These are phyloP conservation scores for Dynastes hyllus DNA, from an alignment of 2,888 invertebrate genomes.

Conservation along the genomic window DNA sequence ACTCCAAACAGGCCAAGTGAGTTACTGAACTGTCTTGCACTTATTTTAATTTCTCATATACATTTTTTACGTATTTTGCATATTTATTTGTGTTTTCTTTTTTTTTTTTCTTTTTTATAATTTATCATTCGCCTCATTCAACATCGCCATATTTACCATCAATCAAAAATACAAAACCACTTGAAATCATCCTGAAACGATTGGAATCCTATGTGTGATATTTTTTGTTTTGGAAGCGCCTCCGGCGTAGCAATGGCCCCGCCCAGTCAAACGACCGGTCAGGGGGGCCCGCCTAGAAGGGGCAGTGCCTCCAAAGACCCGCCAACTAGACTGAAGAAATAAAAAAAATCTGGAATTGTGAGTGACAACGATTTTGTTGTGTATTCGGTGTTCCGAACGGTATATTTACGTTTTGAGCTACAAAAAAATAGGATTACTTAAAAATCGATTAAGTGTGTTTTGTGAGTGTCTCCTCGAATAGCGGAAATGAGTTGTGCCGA, in stretches of 20 bases:
- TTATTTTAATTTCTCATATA: conserved; percentile 20
- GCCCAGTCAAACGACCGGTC: conserved; percentile 76
- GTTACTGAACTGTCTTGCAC: conserved; percentile 61
- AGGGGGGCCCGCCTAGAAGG: conserved; percentile 75
- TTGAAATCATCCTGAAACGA: conserved; percentile 48
- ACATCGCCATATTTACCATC: conserved; percentile 53
- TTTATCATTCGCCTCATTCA: conserved; percentile 49
- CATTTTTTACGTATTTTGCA: conserved; percentile 26
- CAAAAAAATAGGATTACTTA: conserved; percentile 33
- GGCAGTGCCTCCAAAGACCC: conserved; percentile 71
- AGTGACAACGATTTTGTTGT: conserved; percentile 41
- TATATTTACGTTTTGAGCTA: conserved; percentile 24
- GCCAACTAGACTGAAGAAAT: conserved; percentile 67
- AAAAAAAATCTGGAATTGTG: conserved; percentile 46
- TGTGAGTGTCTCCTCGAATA: conserved; percentile 43
- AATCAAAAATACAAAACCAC: conserved; percentile 39
- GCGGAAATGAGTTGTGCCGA: conserved; percentile 38
- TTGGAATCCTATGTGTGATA: conserved; percentile 69
- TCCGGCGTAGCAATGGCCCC: conserved; percentile 73
- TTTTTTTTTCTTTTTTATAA: conserved; percentile 53
- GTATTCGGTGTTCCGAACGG: conserved; percentile 26
- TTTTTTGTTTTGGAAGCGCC: conserved; percentile 73
- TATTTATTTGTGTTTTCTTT: conserved; percentile 49
- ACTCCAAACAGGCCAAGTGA: conserved; percentile 73
- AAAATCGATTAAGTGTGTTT: conserved; percentile 38